Evolutionary conservation across 1,140 invertebrate species (phyloP).

Genomic region (Nebria ingens): DNA sequence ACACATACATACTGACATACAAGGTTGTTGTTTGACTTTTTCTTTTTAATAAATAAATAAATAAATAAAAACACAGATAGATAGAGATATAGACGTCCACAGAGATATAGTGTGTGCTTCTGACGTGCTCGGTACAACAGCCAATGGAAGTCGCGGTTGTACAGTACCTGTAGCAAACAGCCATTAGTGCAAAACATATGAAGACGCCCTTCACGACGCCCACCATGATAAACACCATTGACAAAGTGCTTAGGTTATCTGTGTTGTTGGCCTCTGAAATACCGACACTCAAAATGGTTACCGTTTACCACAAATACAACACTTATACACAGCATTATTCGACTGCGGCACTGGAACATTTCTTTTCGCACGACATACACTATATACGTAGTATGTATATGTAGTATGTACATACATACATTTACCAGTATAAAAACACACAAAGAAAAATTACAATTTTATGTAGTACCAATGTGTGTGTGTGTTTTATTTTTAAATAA

Average conservation of each 20-base stretch:
- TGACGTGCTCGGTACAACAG: background rate
- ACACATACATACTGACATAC: too few relatives aligned
- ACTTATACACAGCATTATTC: constrained; percentile 1
- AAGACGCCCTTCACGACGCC: constrained; percentile 85
- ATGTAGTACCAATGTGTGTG: too few relatives aligned
- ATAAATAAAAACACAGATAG: too few relatives aligned
- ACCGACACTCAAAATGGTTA: background rate
- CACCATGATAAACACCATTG: constrained; percentile 85
- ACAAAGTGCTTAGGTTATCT: constrained; percentile 76
- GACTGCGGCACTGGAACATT: too few relatives aligned
- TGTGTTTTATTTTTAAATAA: too few relatives aligned
- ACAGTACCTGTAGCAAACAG: constrained; percentile 91
- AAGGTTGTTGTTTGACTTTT: too few relatives aligned
- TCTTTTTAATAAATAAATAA: too few relatives aligned
- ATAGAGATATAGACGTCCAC: constrained; percentile 12
- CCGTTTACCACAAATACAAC: background rate
- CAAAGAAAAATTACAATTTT: too few relatives aligned
- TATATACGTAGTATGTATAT: too few relatives aligned
- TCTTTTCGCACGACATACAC: too few relatives aligned
- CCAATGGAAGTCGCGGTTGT: constrained; percentile 21
- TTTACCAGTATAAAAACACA: too few relatives aligned
- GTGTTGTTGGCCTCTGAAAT: constrained; percentile 53
- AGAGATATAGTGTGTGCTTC: constrained; percentile 9
- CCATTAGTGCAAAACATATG: constrained; percentile 87
- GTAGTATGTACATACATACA: too few relatives aligned